phyloP scores from a whole-genome alignment of 2,113 vertebrate species.

The Bufo bufo region DNA sequence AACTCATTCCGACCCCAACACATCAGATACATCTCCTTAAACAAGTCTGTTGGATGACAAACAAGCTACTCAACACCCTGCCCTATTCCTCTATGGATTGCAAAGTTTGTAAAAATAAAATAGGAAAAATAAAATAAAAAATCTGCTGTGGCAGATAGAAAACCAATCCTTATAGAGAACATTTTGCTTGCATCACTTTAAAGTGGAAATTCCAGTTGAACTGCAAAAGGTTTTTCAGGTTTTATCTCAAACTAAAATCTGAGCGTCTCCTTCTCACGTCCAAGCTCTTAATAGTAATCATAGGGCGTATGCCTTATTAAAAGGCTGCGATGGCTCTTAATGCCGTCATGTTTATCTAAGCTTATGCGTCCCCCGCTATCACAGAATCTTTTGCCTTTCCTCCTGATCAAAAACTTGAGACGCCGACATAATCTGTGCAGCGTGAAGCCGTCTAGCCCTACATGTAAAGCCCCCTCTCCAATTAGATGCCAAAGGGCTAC shows the following conservation, averaged over 20 bases:
- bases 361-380: neutral
- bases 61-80: too few species aligned
- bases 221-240: neutral
- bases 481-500: neutral
- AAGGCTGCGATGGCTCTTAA: constrained; percentile 5
- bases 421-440: neutral
- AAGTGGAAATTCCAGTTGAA: neutral
- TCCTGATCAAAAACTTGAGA: constrained; percentile 4
- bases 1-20: too few species aligned
- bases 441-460: neutral
- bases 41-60: too few species aligned
- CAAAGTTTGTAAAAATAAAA: too few species aligned
- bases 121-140: too few species aligned
- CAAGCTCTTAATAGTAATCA: constrained; percentile 5
- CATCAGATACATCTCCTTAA: too few species aligned
- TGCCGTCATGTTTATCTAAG: constrained; percentile 22
- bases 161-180: too few species aligned
- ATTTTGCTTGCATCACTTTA: too few species aligned
- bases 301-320: neutral
- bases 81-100: too few species aligned
- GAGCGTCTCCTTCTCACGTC: neutral
- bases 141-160: too few species aligned
- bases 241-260: neutral
- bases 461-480: neutral
- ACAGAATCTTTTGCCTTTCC: neutral